Conservation (phyloP, 2,797 vertebrate species). For the Distichodus sexfasciatus region DNA sequence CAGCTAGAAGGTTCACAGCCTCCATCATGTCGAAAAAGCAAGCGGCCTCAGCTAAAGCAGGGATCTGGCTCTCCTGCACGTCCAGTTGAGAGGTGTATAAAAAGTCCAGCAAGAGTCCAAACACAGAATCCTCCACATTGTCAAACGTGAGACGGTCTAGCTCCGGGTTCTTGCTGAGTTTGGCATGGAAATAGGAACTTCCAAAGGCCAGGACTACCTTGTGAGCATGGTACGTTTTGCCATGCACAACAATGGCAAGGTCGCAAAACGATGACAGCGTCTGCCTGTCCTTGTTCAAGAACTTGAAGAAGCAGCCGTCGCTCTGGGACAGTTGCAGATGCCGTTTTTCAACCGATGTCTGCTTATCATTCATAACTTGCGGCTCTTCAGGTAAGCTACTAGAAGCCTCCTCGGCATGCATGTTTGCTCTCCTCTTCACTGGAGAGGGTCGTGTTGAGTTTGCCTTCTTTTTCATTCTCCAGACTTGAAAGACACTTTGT, state of each 20-base stretch:
- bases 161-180: constrained; percentile 86
- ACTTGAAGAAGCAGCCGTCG: constrained; percentile 84
- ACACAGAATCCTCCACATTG: constrained; percentile 87
- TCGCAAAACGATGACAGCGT: constrained; percentile 86
- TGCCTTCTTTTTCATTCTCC: constrained; percentile 45
- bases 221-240: constrained; percentile 84
- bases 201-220: constrained; percentile 95
- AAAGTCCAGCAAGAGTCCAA: constrained; percentile 88
- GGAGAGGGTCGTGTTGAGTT: constrained; percentile 49
- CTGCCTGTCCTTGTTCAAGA: constrained; percentile 89
- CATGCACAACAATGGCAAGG: constrained; percentile 84
- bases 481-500: background rate
- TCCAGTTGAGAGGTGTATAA: constrained; percentile 90
- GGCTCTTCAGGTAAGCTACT: too few species aligned
- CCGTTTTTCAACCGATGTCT: constrained; percentile 62
- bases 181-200: constrained; percentile 94
- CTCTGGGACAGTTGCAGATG: constrained; percentile 81
- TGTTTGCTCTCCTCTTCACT: constrained; percentile 43
- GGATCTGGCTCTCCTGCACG: constrained; percentile 83
- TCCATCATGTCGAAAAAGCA: constrained; percentile 96
- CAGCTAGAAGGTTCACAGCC: constrained; percentile 83
- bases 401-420: constrained; percentile 30
- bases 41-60: constrained; percentile 85
- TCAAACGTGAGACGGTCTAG: constrained; percentile 83
- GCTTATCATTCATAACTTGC: too few species aligned